phyloP scores from a whole-genome alignment of 1,140 invertebrate genomes.

The Euura saliciscinereae region DNA sequence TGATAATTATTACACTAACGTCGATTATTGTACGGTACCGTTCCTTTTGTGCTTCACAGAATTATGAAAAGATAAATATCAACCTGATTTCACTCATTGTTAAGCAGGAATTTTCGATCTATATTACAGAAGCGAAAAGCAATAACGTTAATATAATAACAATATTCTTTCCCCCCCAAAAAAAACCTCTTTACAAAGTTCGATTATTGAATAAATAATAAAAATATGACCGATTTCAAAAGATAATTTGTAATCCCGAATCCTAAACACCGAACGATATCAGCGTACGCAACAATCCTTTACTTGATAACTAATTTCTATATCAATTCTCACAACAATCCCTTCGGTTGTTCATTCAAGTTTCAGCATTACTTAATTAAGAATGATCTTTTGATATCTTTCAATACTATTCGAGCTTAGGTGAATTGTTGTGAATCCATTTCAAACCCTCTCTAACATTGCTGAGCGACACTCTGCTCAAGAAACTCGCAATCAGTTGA shows the following conservation, averaged over 20 bases:
- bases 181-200: background rate
- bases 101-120: background rate
- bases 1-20: no score
- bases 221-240: background rate
- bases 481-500: constrained; percentile 74
- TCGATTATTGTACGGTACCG: background rate
- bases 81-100: background rate
- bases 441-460: constrained; percentile 67
- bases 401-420: constrained; percentile 10
- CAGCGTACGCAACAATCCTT: no score
- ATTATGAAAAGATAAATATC: background rate
- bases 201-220: background rate
- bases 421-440: constrained; percentile 64
- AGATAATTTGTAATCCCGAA: no score
- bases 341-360: no score
- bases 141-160: background rate
- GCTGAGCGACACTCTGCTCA: constrained; percentile 66
- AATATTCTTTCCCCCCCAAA: background rate
- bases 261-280: no score
- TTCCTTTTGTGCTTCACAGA: background rate
- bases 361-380: background rate
- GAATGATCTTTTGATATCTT: background rate
- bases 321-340: no score
- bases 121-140: background rate
- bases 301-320: no score